phyloP scores from a whole-genome alignment of 1,140 invertebrate genomes.

The Sycophaga agraensis region DNA sequence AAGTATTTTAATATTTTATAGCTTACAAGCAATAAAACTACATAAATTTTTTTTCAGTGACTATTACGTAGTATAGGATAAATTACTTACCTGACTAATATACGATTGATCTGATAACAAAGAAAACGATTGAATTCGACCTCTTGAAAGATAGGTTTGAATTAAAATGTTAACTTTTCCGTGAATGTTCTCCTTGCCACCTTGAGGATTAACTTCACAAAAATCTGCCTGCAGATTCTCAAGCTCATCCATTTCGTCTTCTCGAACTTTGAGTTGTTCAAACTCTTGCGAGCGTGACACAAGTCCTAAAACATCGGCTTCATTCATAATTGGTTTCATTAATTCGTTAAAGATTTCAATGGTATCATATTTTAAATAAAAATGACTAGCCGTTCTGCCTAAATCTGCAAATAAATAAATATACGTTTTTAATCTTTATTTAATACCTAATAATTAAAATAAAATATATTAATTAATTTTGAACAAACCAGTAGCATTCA shows the following conservation, averaged over 20 bases:
- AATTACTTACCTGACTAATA: slow-evolving; percentile 76
- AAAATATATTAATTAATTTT: neutral
- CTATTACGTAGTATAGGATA: no score
- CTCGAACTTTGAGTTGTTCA: slow-evolving; percentile 92
- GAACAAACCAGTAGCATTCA: slow-evolving; percentile 71
- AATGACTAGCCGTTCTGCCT: slow-evolving; percentile 95
- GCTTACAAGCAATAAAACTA: no score
- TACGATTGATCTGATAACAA: slow-evolving; percentile 92
- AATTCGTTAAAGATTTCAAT: slow-evolving; percentile 88
- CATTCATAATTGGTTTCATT: slow-evolving; percentile 78
- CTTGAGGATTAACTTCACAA: slow-evolving; percentile 76
- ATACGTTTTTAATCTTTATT: slow-evolving; percentile 27
- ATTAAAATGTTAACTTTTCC: slow-evolving; percentile 98
- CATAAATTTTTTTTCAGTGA: no score
- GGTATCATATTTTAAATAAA: slow-evolving; percentile 97
- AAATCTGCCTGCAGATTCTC: slow-evolving; percentile 71
- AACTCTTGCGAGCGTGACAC: slow-evolving; percentile 93
- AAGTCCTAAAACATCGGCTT: slow-evolving; percentile 84
- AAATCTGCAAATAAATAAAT: slow-evolving; percentile 70
- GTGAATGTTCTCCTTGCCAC: slow-evolving; percentile 84
- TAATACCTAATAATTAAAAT: neutral
- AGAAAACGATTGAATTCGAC: slow-evolving; percentile 81
- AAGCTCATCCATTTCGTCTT: slow-evolving; percentile 92
- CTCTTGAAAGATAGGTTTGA: slow-evolving; percentile 86
- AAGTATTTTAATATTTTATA: no score